Evolutionary conservation across 2,797 vertebrate species (phyloP).

Genomic region (Argya squamiceps): DNA sequence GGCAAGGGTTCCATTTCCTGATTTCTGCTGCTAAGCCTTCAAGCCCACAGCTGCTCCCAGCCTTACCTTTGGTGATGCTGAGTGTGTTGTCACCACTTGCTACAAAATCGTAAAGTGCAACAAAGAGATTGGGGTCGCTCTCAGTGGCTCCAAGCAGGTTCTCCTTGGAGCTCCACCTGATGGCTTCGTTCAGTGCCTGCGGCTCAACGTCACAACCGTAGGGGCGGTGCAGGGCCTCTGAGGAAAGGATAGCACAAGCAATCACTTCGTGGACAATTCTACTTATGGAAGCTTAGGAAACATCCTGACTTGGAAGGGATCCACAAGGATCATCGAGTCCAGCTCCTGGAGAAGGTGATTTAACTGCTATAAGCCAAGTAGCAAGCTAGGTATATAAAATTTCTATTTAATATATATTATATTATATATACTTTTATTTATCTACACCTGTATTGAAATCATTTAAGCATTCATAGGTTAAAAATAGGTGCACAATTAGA

Average conservation of each 20-base stretch:
- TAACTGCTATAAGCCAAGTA: not conserved
- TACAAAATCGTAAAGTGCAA: constrained; percentile 99
- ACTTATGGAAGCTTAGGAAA: not conserved
- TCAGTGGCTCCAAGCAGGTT: constrained; percentile 95
- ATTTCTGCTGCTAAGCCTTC: not conserved
- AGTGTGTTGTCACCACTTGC: constrained; percentile 99
- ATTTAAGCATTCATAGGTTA: not conserved
- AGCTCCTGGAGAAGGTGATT: not conserved
- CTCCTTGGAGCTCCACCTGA: constrained; percentile 99
- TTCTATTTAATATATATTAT: not conserved
- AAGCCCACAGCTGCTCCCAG: not conserved
- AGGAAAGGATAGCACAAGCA: not conserved
- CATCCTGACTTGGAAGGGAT: not conserved
- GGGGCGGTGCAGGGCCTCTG: constrained; percentile 94
- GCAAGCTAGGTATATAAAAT: not conserved
- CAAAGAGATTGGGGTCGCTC: constrained; percentile 98
- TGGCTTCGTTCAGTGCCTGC: constrained; percentile 92
- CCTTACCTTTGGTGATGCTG: constrained; percentile 97
- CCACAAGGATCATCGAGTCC: not conserved
- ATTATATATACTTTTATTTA: not conserved
- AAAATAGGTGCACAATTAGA: not conserved
- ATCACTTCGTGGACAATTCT: not conserved
- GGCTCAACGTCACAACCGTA: constrained; percentile 88
- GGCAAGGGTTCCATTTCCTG: not conserved
- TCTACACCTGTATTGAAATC: not conserved